These are phyloP conservation scores for Coremacera marginata DNA, from an alignment of 2,888 invertebrate species.

Conservation along the genomic window DNA sequence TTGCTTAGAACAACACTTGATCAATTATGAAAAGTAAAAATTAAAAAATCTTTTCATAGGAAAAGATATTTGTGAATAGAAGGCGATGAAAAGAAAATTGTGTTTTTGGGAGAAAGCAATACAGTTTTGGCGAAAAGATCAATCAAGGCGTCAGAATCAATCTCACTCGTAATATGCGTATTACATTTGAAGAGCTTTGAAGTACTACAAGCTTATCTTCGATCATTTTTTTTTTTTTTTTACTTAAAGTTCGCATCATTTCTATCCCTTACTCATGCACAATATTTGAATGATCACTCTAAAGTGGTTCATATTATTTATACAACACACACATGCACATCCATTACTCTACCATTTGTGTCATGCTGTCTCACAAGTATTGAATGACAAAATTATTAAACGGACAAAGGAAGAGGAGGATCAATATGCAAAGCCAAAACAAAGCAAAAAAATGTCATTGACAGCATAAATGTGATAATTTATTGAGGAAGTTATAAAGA, in stretches of 20 bases:
- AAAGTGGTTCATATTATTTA: background rate
- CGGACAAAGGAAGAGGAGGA: background rate
- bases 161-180: too few relatives aligned
- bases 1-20: too few relatives aligned
- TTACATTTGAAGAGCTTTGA: too few relatives aligned
- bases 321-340: background rate
- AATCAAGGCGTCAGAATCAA: too few relatives aligned
- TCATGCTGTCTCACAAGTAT: conserved; percentile 35
- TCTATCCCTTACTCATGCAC: background rate
- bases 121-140: too few relatives aligned
- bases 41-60: too few relatives aligned
- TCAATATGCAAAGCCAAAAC: background rate
- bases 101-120: too few relatives aligned
- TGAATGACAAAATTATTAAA: conserved; percentile 37
- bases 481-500: conserved; percentile 29
- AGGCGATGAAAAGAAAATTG: too few relatives aligned
- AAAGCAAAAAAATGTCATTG: conserved; percentile 12
- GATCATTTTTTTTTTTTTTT: background rate
- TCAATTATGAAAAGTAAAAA: too few relatives aligned
- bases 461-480: conserved; percentile 23
- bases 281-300: background rate
- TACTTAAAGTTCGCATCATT: too few relatives aligned
- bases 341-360: background rate
- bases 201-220: too few relatives aligned
- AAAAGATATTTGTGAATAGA: too few relatives aligned